phyloP scores from a whole-genome alignment of 2,888 invertebrate genomes.

The Ptilodon capucinus region DNA sequence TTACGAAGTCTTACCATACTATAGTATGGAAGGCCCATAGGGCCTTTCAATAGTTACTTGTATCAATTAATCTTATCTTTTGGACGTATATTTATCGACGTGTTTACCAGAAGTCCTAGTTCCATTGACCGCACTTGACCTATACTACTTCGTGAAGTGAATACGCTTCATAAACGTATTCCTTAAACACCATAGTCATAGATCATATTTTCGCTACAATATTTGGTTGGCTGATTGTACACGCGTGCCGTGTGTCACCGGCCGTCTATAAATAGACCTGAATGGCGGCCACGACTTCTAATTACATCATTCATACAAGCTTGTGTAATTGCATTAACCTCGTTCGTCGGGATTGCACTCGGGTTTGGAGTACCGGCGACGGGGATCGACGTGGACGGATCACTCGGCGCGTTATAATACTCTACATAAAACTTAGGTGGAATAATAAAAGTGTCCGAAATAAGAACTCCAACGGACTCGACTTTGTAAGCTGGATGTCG shows the following conservation, averaged over 20 bases:
- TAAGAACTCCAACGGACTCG: no score
- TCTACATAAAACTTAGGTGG: not conserved
- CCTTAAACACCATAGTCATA: not conserved
- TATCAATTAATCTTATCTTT: no score
- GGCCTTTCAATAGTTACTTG: no score
- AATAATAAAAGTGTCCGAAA: no score
- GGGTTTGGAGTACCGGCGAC: not conserved
- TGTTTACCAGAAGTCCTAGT: no score
- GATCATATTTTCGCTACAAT: not conserved
- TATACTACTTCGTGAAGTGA: no score
- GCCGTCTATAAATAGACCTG: conserved; percentile 53
- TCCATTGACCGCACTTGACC: no score
- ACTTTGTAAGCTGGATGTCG: no score
- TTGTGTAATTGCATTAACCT: conserved; percentile 47
- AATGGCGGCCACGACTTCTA: conserved; percentile 50
- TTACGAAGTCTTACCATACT: no score
- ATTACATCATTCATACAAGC: conserved; percentile 58
- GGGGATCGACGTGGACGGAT: not conserved
- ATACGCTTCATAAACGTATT: no score
- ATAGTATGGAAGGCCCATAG: no score
- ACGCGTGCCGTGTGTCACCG: conserved; percentile 29
- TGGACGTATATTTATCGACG: no score
- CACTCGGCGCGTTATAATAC: not conserved
- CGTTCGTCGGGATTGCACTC: conserved; percentile 1
- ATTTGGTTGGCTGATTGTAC: not conserved